Conservation (phyloP, 2,113 vertebrate genomes). For the Sebastes schlegelii region DNA sequence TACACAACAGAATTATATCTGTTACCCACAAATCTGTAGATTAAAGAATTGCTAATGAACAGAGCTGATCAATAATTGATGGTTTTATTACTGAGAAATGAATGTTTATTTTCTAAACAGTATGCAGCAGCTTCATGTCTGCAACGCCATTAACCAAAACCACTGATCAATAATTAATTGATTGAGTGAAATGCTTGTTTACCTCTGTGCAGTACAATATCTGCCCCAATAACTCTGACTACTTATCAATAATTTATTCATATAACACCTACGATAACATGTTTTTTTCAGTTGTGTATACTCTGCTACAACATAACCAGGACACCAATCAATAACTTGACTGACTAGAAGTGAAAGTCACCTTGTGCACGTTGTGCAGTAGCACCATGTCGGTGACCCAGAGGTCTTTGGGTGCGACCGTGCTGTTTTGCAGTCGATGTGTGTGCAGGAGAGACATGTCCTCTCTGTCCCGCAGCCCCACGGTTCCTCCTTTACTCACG, state of each 20-base stretch:
- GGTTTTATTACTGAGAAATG: constrained; percentile 21
- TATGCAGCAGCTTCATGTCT: constrained; percentile 39
- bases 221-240: constrained; percentile 19
- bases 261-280: background rate
- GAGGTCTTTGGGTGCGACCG: constrained; percentile 85
- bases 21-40: constrained; percentile 20
- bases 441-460: constrained; percentile 83
- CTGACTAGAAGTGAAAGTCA: constrained; percentile 53
- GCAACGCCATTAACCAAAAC: constrained; percentile 40
- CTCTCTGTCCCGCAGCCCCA: constrained; percentile 83
- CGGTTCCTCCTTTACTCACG: constrained; percentile 85
- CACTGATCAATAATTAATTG: constrained; percentile 57
- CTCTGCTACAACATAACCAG: background rate
- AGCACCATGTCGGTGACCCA: constrained; percentile 88
- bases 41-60: constrained; percentile 31
- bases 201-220: constrained; percentile 37
- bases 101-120: constrained; percentile 44
- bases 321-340: background rate
- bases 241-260: constrained; percentile 31
- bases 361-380: constrained; percentile 88
- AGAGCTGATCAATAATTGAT: constrained; percentile 51
- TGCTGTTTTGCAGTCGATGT: constrained; percentile 83
- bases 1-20: constrained; percentile 4
- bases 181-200: constrained; percentile 41
- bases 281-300: background rate